These are phyloP conservation scores for Oscheius sp. DNA, from an alignment of 2,888 invertebrate genomes.

Conservation along the genomic window DNA sequence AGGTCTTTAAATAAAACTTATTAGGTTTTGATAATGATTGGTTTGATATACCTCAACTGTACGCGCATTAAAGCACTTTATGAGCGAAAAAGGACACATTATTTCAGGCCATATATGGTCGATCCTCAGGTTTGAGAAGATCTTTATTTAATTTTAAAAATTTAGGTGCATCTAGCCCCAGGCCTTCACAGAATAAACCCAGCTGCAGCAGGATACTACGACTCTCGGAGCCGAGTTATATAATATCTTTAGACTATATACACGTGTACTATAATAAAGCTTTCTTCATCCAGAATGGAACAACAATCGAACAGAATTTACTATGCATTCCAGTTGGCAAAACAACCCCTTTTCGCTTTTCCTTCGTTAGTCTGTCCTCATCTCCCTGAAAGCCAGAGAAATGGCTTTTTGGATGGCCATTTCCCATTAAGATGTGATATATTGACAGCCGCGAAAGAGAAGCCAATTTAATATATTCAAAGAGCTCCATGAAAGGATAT, in stretches of 20 bases:
- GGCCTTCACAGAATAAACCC: constrained; percentile 14
- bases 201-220: constrained; percentile 19
- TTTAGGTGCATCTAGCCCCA: constrained; percentile 11
- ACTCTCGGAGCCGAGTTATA: constrained; percentile 24
- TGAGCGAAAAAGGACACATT: constrained; percentile 55
- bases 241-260: constrained; percentile 17
- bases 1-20: background rate
- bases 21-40: constrained; percentile 50
- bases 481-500: too few relatives aligned
- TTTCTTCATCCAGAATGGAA: too few relatives aligned
- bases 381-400: too few relatives aligned
- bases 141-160: background rate
- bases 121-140: constrained; percentile 41
- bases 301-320: too few relatives aligned
- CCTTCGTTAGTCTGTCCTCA: too few relatives aligned
- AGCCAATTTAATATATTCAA: too few relatives aligned
- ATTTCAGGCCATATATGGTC: constrained; percentile 54
- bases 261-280: constrained; percentile 15
- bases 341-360: background rate
- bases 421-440: too few relatives aligned
- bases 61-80: constrained; percentile 50
- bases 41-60: constrained; percentile 58
- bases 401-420: background rate
- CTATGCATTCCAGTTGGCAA: background rate
- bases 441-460: too few relatives aligned